A percentile compares a stretch with the other conserved stretches of the same genome.
Evolutionary conservation across 2,113 vertebrate genomes (phyloP).

Genomic region (Hemibagrus wyckioides): DNA sequence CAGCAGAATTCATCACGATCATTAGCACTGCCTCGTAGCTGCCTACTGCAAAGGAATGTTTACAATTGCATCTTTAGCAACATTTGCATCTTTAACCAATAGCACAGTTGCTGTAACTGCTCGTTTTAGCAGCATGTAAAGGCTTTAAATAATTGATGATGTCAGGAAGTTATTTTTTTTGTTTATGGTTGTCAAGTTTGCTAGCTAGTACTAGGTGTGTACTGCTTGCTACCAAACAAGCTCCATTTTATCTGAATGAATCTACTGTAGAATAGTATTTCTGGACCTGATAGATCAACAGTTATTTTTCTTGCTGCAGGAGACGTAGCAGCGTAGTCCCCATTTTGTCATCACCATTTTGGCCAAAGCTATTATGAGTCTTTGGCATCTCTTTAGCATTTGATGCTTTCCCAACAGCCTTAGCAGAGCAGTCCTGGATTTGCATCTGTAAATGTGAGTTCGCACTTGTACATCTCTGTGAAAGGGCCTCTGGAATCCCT

Average conservation of each 20-base stretch:
- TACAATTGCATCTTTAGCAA: background rate
- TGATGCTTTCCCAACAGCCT: background rate
- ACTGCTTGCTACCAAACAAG: background rate
- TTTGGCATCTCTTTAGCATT: background rate
- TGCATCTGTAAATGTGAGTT: background rate
- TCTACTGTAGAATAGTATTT: background rate
- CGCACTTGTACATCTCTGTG: background rate
- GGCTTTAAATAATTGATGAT: background rate
- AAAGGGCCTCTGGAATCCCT: conserved; percentile 3
- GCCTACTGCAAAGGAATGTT: background rate
- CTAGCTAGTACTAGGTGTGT: too few species aligned
- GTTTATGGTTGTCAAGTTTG: background rate
- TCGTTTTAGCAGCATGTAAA: background rate
- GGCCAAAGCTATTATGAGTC: background rate
- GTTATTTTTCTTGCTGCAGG: background rate
- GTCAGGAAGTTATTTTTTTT: background rate
- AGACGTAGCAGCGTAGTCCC: too few species aligned
- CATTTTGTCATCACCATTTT: background rate
- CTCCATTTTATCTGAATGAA: background rate
- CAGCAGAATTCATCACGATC: background rate
- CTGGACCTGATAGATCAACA: background rate
- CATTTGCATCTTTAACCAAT: background rate
- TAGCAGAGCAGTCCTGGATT: background rate
- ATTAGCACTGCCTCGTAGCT: background rate
- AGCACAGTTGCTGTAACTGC: background rate